phyloP scores from a whole-genome alignment of 2,888 invertebrate species.

The Limenitis camilla region DNA sequence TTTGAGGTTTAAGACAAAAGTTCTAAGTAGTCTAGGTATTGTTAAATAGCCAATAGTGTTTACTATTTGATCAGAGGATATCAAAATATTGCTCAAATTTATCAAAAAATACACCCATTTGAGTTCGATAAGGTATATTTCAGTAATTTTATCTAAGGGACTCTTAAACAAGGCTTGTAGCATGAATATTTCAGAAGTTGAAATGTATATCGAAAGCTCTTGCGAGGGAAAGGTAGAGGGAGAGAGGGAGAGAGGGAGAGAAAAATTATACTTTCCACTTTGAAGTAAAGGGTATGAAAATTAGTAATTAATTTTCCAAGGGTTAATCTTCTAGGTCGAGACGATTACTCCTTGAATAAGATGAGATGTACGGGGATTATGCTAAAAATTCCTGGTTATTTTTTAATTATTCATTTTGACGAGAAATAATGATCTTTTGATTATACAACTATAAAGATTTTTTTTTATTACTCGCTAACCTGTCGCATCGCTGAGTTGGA shows the following conservation, averaged over 20 bases:
- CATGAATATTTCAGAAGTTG: not conserved
- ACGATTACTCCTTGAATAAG: conserved; percentile 8
- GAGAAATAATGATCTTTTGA: not conserved
- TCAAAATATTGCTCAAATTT: no score
- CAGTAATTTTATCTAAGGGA: no score
- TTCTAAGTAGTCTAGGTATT: no score
- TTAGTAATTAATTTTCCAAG: conserved; percentile 12
- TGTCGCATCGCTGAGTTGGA: no score
- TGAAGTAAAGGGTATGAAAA: conserved; percentile 1
- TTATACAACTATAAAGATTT: no score
- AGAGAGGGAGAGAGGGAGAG: not conserved
- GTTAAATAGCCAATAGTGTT: no score
- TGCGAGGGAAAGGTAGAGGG: not conserved
- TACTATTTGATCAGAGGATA: no score
- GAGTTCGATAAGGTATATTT: no score
- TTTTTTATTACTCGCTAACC: no score
- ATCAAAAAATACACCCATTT: no score
- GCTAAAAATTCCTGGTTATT: not conserved
- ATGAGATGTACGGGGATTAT: conserved; percentile 3
- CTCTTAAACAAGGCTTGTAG: no score
- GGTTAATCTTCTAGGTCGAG: conserved; percentile 11
- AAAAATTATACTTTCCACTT: not conserved
- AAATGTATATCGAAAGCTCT: not conserved
- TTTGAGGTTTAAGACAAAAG: no score
- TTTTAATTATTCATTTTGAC: not conserved